These are phyloP conservation scores for Antigone vipio DNA, from an alignment of 2,113 vertebrate species.

Conservation along the genomic window DNA sequence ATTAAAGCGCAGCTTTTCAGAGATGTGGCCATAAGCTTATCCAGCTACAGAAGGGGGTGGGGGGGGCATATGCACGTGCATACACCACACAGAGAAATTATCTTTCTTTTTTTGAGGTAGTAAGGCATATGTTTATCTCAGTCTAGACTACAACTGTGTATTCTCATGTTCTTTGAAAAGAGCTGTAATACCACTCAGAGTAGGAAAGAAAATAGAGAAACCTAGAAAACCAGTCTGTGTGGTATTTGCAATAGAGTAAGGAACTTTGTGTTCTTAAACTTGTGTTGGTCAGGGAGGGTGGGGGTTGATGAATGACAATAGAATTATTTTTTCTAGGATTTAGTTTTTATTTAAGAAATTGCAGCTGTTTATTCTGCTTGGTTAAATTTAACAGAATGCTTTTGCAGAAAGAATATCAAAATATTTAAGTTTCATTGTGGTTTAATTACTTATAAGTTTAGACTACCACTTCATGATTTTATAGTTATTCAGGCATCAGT, in stretches of 20 bases:
- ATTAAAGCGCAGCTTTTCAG: background rate
- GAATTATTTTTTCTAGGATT: background rate
- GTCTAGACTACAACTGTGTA: background rate
- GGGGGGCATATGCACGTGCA: accelerated
- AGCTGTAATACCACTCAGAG: background rate
- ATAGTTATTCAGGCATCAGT: background rate
- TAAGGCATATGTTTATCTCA: background rate
- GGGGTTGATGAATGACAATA: background rate
- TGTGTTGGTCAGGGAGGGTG: background rate
- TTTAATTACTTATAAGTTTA: background rate
- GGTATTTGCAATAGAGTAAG: background rate
- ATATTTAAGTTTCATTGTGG: background rate
- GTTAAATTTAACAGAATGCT: background rate
- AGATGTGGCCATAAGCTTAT: background rate
- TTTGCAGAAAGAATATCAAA: background rate
- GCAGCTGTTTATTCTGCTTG: background rate
- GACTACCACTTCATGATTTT: background rate
- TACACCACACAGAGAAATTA: background rate
- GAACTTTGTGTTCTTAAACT: background rate
- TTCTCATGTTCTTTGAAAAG: background rate
- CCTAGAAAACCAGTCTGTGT: background rate
- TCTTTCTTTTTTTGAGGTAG: background rate
- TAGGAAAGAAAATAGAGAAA: background rate
- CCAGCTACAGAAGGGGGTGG: background rate
- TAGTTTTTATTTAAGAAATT: background rate